Evolutionary conservation across 2,888 invertebrate genomes (phyloP).

Genomic region (Griposia aprilina): DNA sequence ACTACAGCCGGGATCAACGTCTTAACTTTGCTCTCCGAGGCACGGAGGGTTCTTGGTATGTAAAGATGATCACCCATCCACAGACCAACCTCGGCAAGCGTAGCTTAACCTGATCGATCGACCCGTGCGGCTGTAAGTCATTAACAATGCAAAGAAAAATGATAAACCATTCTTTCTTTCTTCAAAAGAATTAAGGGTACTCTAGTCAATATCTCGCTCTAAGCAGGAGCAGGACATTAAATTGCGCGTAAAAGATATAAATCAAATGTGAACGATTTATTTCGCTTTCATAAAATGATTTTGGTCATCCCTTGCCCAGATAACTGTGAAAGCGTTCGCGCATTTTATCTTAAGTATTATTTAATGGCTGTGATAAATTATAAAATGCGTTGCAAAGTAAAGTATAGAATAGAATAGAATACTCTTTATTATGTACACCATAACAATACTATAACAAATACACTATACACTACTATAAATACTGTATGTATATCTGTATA

Average conservation of each 20-base stretch:
- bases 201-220: constrained; percentile 54
- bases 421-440: no score
- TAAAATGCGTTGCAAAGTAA: constrained; percentile 32
- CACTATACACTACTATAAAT: no score
- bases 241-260: constrained; percentile 66
- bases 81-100: no score
- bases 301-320: constrained; percentile 60
- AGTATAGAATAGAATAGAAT: not conserved
- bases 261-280: constrained; percentile 68
- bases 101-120: no score
- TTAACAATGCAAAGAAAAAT: constrained; percentile 4
- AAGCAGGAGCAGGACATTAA: constrained; percentile 59
- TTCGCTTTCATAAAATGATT: constrained; percentile 63
- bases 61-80: no score
- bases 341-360: constrained; percentile 62
- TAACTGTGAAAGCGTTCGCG: constrained; percentile 56
- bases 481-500: not conserved
- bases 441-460: no score
- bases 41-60: no score
- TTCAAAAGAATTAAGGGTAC: constrained; percentile 34
- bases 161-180: not conserved
- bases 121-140: not conserved
- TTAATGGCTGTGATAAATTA: constrained; percentile 55
- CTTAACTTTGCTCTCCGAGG: no score
- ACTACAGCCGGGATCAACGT: no score